Percentiles rank a stretch among this genome's conserved stretches.
Evolutionary conservation across 1,140 invertebrate species (phyloP).

Genomic region (Panagrolaimus sp.): DNA sequence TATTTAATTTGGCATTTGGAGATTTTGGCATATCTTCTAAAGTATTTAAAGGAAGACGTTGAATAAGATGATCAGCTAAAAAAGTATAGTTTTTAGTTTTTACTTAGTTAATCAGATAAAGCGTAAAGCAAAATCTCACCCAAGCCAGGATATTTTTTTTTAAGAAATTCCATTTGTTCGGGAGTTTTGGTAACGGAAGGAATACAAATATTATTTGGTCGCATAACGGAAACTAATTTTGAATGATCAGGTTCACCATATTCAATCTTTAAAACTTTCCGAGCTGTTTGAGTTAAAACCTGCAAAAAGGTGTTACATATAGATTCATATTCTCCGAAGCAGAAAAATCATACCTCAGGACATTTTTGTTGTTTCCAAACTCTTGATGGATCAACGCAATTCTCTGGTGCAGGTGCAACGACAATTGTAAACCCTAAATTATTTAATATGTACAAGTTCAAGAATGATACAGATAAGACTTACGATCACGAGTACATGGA

Average conservation of each 20-base stretch:
- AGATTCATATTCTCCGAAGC: no score
- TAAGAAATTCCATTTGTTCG: background rate
- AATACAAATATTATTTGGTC: no score
- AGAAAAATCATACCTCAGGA: background rate
- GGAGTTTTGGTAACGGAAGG: background rate
- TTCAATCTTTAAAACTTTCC: background rate
- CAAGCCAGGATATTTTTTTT: background rate
- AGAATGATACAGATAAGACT: no score
- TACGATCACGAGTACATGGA: slow-evolving; percentile 14
- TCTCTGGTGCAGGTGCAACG: background rate
- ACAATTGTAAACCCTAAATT: background rate
- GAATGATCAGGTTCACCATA: slow-evolving; percentile 9
- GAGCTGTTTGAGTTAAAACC: slow-evolving; percentile 2
- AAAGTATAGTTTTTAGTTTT: no score
- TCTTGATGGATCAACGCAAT: slow-evolving; percentile 2
- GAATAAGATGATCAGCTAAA: no score
- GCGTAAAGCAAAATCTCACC: background rate
- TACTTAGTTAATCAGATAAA: no score
- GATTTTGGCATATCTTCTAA: no score
- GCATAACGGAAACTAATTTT: background rate
- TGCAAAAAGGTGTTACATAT: no score
- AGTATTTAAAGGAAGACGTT: no score
- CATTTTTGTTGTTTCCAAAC: slow-evolving; percentile 4
- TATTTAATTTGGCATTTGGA: no score
- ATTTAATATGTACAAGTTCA: no score